Percentiles rank a stretch among this genome's conserved stretches.
phyloP scores from a whole-genome alignment of 2,888 invertebrate species.

The Hirtodrosophila confusa region DNA sequence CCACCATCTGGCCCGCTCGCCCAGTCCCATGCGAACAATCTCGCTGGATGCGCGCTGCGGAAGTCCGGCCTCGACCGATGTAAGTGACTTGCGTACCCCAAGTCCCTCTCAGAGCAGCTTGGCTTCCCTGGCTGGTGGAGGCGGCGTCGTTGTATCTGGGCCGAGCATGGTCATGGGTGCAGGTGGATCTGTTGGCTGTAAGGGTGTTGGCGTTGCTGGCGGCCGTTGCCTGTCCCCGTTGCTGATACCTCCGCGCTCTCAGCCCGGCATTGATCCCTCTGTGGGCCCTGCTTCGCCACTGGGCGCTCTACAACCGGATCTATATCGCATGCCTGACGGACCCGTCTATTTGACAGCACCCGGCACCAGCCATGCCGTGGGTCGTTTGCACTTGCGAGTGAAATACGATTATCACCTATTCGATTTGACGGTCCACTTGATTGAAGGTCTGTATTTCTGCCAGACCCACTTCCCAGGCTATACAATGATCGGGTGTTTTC shows the following conservation, averaged over 20 bases:
- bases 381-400: slow-evolving; percentile 92
- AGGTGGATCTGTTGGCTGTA: slow-evolving; percentile 54
- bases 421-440: slow-evolving; percentile 95
- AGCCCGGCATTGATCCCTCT: slow-evolving; percentile 81
- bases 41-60: slow-evolving; percentile 90
- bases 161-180: slow-evolving; percentile 75
- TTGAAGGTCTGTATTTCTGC: slow-evolving; percentile 88
- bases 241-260: slow-evolving; percentile 89
- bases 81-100: slow-evolving; percentile 85
- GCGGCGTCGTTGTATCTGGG: slow-evolving; percentile 67
- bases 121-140: slow-evolving; percentile 86
- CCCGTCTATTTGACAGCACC: slow-evolving; percentile 89
- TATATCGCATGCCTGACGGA: slow-evolving; percentile 92
- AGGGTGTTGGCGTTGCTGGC: slow-evolving; percentile 40
- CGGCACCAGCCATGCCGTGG: slow-evolving; percentile 89
- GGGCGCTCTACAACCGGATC: slow-evolving; percentile 94
- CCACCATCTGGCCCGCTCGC: slow-evolving; percentile 87
- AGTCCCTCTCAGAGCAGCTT: slow-evolving; percentile 90
- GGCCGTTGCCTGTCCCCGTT: slow-evolving; percentile 90
- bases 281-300: slow-evolving; percentile 86
- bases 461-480: background rate
- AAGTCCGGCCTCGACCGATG: slow-evolving; percentile 85
- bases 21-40: slow-evolving; percentile 91
- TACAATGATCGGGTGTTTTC: background rate
- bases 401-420: slow-evolving; percentile 96